Conservation (phyloP, 2,797 vertebrate species). For the Danionella dracula region DNA sequence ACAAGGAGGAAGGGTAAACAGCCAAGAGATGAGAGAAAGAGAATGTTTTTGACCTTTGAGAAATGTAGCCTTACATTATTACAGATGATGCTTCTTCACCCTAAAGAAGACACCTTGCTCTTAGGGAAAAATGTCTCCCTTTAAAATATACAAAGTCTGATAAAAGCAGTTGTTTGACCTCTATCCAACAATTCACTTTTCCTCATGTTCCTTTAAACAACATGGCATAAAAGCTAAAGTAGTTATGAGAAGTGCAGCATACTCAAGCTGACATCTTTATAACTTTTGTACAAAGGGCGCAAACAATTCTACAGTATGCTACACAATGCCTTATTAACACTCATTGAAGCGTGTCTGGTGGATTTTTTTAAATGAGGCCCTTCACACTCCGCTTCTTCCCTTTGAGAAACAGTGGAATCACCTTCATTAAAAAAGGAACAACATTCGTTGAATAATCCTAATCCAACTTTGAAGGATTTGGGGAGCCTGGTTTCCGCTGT, state of each 20-base stretch:
- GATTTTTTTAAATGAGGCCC: slow-evolving; percentile 42
- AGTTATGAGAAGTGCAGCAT: neutral
- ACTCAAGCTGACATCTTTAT: slow-evolving; percentile 3
- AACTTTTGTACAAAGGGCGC: neutral
- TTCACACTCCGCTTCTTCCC: too few relatives aligned
- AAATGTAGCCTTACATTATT: too few relatives aligned
- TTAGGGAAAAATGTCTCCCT: too few relatives aligned
- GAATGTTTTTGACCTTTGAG: too few relatives aligned
- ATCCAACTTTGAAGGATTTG: slow-evolving; percentile 42
- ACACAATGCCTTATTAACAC: slow-evolving; percentile 33
- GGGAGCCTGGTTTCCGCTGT: neutral
- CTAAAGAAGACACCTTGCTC: too few relatives aligned
- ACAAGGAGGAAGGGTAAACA: too few relatives aligned
- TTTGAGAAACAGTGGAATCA: slow-evolving; percentile 40
- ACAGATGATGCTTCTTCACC: too few relatives aligned
- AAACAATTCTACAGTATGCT: neutral
- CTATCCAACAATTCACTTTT: neutral
- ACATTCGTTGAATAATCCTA: slow-evolving; percentile 39
- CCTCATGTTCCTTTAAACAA: neutral
- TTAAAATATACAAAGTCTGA: too few relatives aligned
- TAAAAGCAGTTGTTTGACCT: neutral
- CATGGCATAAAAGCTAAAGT: neutral
- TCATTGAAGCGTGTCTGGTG: slow-evolving; percentile 28
- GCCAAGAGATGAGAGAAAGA: too few relatives aligned
- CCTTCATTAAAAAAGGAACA: slow-evolving; percentile 41